Evolutionary conservation across 2,797 vertebrate genomes (phyloP), one percentile per base, ranked within the genome.

Genomic region (Sternotherus odoratus): DNA sequence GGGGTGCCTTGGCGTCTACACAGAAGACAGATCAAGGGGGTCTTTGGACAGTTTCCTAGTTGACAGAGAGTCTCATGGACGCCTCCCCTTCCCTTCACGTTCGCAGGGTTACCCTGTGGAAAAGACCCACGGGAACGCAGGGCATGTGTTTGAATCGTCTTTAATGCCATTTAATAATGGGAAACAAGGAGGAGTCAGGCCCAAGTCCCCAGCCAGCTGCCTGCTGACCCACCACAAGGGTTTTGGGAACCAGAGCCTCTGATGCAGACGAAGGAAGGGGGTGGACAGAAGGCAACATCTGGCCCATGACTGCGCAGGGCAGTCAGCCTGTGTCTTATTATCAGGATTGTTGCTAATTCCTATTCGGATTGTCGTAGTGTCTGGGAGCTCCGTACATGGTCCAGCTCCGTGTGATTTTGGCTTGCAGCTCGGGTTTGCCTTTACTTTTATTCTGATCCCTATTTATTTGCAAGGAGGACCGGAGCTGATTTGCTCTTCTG

Each of bases 151-250:
- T 53, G 72, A 63, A 11, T 81, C 69, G 48, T 53, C 75, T 26
- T 6, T 77, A 8, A n/a, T 16, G 30, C 4, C 84, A 7, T 15
- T 39, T 39, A 60, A 0, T 5, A 26, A 2, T 0, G 84, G 26
- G 57, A 75, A 89, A 33, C 3, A 6, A 5, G 12, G 51, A 91
- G 36, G 79, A 91, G 39, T 39, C 0, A 79, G 23, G 12, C 81
- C 23, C 16, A 83, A 4, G 21, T 43, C 19, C 39, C 66, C 36
- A 39, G 9, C 21, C 36, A 72, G 66, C 66, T 23, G 36, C 5
- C 66, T 39, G 66, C 21, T 24, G 66, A 39, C 36, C 23, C 19
- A 23, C 21, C 39, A 23, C 21, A 69, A 39, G 30, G 17, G 30
- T 7, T n/a, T 12, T 63, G 57, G 57, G 57, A 63, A 33, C 30